Evolutionary conservation across 1,140 invertebrate genomes (phyloP).

Genomic region (Drosophila tsacasi): DNA sequence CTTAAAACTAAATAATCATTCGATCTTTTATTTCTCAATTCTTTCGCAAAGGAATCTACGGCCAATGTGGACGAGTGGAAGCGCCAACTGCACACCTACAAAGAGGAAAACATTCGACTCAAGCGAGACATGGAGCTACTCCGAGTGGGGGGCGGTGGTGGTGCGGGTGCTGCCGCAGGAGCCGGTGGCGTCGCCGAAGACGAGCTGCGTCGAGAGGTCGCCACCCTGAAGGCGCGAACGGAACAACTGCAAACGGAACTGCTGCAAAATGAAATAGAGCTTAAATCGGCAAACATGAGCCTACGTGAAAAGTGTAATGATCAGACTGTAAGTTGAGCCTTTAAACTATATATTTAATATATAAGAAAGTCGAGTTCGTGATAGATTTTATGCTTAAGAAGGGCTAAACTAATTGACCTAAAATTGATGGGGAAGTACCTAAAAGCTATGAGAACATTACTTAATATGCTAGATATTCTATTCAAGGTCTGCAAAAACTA

Average conservation of each 20-base stretch:
- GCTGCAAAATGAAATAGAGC: slow-evolving; percentile 81
- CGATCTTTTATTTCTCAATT: neutral
- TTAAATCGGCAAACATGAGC: slow-evolving; percentile 80
- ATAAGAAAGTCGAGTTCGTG: no score
- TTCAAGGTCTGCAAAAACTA: no score
- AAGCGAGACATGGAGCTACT: slow-evolving; percentile 87
- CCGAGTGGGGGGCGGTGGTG: slow-evolving; percentile 64
- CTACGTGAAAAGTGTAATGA: slow-evolving; percentile 84
- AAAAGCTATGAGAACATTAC: neutral
- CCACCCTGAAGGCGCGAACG: slow-evolving; percentile 78
- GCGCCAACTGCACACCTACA: slow-evolving; percentile 96
- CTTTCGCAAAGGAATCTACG: slow-evolving; percentile 91
- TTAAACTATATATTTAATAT: neutral
- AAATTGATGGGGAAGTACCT: neutral
- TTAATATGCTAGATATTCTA: no score
- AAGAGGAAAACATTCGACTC: slow-evolving; percentile 97
- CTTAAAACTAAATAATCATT: neutral
- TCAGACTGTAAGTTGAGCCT: slow-evolving; percentile 65
- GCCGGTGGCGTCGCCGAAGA: slow-evolving; percentile 70
- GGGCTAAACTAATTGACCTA: no score
- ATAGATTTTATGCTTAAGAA: no score
- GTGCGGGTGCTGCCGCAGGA: slow-evolving; percentile 47
- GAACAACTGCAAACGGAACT: slow-evolving; percentile 81
- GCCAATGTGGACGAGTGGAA: slow-evolving; percentile 99
- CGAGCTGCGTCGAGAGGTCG: slow-evolving; percentile 82